Percentiles rank a stretch among this genome's conserved stretches.
These are phyloP conservation scores for Nycticebus coucang DNA, from an alignment of 2,113 vertebrate species.

Conservation along the genomic window DNA sequence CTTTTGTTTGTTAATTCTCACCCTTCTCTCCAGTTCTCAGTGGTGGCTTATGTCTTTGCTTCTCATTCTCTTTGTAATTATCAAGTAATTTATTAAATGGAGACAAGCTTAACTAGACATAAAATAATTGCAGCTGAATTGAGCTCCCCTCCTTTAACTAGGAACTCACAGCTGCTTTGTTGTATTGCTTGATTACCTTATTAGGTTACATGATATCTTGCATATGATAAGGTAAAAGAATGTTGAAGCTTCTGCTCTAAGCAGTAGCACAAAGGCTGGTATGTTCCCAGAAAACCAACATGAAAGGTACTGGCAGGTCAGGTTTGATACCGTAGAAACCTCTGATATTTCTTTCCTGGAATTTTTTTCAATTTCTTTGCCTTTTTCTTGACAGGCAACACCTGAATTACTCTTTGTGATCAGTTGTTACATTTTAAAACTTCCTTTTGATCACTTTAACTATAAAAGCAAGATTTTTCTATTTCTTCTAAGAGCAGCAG, in stretches of 20 bases:
- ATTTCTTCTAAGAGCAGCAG: not conserved
- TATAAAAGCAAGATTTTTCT: not conserved
- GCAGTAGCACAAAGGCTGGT: not conserved
- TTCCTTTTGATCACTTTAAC: not conserved
- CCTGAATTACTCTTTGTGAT: not conserved
- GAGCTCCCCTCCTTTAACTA: constrained; percentile 50
- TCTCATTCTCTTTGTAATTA: not conserved
- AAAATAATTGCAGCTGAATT: constrained; percentile 55
- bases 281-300: constrained; percentile 22
- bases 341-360: not conserved
- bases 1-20: constrained; percentile 38
- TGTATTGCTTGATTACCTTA: constrained; percentile 46
- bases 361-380: not conserved
- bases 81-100: constrained; percentile 57
- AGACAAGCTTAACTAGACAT: constrained; percentile 53
- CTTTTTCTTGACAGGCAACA: not conserved
- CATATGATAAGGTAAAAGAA: not conserved
- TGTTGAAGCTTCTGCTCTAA: not conserved
- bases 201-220: constrained; percentile 43
- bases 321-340: not conserved
- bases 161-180: constrained; percentile 55
- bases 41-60: constrained; percentile 50
- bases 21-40: not conserved
- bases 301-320: not conserved
- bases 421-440: not conserved